Evolutionary conservation across 2,797 vertebrate genomes (phyloP), one percentile per base, ranked within the genome.

Genomic region (Eptatretus atami): DNA sequence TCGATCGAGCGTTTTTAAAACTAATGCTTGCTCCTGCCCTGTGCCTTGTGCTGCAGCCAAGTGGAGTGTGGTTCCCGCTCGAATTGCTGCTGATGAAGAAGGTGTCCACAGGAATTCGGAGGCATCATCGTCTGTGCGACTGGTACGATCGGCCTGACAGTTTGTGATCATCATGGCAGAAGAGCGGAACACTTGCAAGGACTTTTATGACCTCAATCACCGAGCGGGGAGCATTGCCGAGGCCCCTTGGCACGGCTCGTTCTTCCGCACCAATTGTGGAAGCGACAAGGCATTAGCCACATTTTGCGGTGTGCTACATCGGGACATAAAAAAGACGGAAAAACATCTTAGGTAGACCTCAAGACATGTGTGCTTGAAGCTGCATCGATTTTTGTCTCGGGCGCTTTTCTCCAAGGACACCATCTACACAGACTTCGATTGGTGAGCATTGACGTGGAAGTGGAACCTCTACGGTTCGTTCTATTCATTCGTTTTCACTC

Each of bases 311-410:
- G 87, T 95, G 14, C 80, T 96, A 64, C 88, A 96, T 73, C 72
- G 88, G 53, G 90, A 96, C 75, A 86, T 96, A n/a, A n/a, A 74
- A 96, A 96, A 71, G 90, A 96, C 53, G 88, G n/a, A n/a, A 96
- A 67, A 96, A 95, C 71, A 80, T 96, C 70, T 80, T 95, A n/a
- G 44, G 88, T 94, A 74, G 90, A 95, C 57, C 78, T 90, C 63
- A 76, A 84, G 72, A 81, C 78, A 1, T 86, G 86, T 55, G 82
- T 90, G 70, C 81, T n/a, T 96, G 65, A 96, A 88, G 74, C 84
- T 95, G 66, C n/a, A 95, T 96, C 65, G 90, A 96, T n/a, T 76
- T 96, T 96, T 67, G 90, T 87, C 65, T 95, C 90, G 1, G 88
- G 88, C 66, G 86, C 90, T 15, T 76, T 94, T 65, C 90, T 96